Evolutionary conservation across 2,797 vertebrate species (phyloP).

Genomic region (Otolemur crassicaudatus): DNA sequence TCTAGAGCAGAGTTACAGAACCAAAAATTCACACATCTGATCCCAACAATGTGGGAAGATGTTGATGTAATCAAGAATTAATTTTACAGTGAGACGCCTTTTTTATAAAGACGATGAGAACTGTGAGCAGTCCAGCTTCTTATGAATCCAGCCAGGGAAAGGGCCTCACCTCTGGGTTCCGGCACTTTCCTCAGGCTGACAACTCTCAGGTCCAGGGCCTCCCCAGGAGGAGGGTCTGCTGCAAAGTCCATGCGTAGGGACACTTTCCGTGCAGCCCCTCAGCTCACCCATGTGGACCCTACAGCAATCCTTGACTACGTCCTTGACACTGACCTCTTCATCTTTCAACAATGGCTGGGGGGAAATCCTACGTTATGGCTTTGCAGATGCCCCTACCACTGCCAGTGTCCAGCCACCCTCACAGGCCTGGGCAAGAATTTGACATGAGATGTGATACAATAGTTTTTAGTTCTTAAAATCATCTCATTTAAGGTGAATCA

Average conservation of each 20-base stretch:
- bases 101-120: background rate
- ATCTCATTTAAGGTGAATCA: background rate
- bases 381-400: fast-evolving
- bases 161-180: background rate
- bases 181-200: fast-evolving
- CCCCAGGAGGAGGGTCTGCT: background rate
- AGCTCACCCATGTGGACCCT: fast-evolving
- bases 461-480: background rate
- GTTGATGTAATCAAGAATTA: background rate
- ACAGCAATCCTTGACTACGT: too few species aligned
- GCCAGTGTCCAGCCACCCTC: background rate
- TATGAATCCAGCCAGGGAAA: fast-evolving
- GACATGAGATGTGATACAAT: fast-evolving
- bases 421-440: fast-evolving
- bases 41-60: fast-evolving
- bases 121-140: fast-evolving
- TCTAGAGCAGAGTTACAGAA: background rate
- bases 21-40: background rate
- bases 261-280: fast-evolving
- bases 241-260: too few species aligned
- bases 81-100: background rate
- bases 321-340: too few species aligned
- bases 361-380: fast-evolving
- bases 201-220: fast-evolving
- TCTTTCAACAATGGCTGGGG: too few species aligned